Conservation (phyloP, 2,797 vertebrate genomes). For the Sebastes matsubarae region DNA sequence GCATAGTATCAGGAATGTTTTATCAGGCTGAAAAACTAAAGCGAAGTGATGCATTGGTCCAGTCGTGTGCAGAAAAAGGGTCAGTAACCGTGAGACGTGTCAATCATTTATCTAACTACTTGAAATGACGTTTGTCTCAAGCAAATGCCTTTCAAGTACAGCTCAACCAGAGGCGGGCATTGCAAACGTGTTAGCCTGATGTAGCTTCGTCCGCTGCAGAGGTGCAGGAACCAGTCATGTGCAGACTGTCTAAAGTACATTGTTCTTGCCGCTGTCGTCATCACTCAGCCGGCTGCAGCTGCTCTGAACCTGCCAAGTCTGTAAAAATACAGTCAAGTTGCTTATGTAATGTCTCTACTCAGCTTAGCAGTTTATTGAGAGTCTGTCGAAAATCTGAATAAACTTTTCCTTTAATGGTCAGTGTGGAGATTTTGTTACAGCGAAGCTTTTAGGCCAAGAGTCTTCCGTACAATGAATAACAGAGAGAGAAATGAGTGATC, state of each 20-base stretch:
- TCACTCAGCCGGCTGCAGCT: neutral
- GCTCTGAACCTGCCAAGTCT: constrained; percentile 12
- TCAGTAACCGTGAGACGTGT: neutral
- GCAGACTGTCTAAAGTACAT: neutral
- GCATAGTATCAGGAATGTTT: neutral
- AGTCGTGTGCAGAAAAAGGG: neutral
- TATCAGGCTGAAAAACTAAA: neutral
- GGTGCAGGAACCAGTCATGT: neutral
- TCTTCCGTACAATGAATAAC: neutral
- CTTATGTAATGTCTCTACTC: neutral
- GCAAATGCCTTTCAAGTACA: neutral
- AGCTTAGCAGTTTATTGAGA: neutral
- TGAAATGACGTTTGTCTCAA: neutral
- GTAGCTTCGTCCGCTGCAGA: neutral
- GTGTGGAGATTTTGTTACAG: neutral
- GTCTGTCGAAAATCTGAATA: neutral
- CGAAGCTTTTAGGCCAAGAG: neutral
- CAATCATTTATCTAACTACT: neutral
- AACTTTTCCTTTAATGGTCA: neutral
- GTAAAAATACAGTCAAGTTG: neutral
- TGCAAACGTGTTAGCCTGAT: neutral
- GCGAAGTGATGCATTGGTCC: neutral
- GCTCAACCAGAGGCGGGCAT: neutral
- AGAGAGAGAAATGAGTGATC: neutral
- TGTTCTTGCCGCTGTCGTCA: neutral